These are phyloP conservation scores for Perca schrenkii DNA, from an alignment of 2,113 vertebrate species.

Conservation along the genomic window DNA sequence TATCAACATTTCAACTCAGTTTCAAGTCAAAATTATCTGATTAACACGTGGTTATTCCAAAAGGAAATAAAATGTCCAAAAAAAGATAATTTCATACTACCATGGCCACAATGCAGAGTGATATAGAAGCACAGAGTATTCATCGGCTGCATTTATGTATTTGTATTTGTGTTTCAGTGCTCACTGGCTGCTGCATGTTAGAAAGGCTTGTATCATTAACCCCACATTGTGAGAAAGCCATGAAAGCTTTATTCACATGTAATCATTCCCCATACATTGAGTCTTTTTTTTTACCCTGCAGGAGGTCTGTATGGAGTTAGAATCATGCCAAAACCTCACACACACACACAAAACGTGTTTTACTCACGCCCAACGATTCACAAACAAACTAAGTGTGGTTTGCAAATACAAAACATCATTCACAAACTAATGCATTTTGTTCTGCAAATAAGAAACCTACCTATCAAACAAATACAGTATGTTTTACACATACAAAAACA, in stretches of 20 bases:
- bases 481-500: too few relatives aligned
- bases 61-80: too few relatives aligned
- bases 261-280: slow-evolving; percentile 4
- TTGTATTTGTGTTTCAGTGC: not conserved
- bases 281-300: not conserved
- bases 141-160: not conserved
- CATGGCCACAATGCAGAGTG: too few relatives aligned
- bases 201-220: not conserved
- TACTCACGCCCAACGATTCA: too few relatives aligned
- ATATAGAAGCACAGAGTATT: not conserved
- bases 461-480: too few relatives aligned
- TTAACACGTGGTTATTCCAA: too few relatives aligned
- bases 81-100: not conserved
- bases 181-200: slow-evolving; percentile 1
- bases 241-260: slow-evolving; percentile 7
- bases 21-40: not conserved
- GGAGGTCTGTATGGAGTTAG: not conserved
- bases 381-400: too few relatives aligned
- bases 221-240: not conserved
- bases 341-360: too few relatives aligned
- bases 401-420: too few relatives aligned
- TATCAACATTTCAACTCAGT: not conserved
- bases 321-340: too few relatives aligned
- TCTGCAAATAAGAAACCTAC: too few relatives aligned
- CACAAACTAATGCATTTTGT: too few relatives aligned